A percentile compares a stretch with the other conserved stretches of the same genome.
phyloP scores from a whole-genome alignment of 1,140 invertebrate genomes.

The Pemphigus obesinymphae region DNA sequence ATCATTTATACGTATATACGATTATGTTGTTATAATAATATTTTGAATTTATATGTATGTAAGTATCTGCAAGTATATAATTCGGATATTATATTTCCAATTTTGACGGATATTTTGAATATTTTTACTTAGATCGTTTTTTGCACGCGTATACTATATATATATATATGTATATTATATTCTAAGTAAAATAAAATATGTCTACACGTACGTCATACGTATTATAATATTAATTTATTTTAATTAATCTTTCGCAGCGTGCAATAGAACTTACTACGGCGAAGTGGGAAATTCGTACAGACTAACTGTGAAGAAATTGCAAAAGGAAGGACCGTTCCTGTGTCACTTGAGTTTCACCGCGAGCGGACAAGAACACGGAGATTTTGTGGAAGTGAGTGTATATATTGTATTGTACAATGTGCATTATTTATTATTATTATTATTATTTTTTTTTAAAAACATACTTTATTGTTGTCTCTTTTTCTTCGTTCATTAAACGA shows the following conservation, averaged over 20 bases:
- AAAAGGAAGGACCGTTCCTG: slow-evolving; percentile 69
- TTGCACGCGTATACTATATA: no score
- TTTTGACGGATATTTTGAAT: no score
- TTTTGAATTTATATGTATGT: no score
- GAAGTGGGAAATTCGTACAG: slow-evolving; percentile 76
- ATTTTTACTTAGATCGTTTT: no score
- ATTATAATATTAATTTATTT: background rate
- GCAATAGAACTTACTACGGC: slow-evolving; percentile 85
- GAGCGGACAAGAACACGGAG: slow-evolving; percentile 74
- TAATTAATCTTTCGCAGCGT: slow-evolving; percentile 56
- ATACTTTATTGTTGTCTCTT: background rate
- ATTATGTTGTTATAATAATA: no score
- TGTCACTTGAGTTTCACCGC: slow-evolving; percentile 86
- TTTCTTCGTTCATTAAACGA: background rate
- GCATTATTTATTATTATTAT: background rate
- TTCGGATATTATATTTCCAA: no score
- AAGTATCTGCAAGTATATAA: no score
- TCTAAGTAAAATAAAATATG: no score
- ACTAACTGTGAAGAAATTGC: slow-evolving; percentile 62
- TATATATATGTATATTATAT: no score
- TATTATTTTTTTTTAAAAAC: background rate
- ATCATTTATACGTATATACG: no score
- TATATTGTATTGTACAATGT: background rate
- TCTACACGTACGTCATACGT: no score
- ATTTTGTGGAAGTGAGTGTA: slow-evolving; percentile 68